These are phyloP conservation scores for Homarus americanus DNA, from an alignment of 1,140 invertebrate species.

Conservation along the genomic window DNA sequence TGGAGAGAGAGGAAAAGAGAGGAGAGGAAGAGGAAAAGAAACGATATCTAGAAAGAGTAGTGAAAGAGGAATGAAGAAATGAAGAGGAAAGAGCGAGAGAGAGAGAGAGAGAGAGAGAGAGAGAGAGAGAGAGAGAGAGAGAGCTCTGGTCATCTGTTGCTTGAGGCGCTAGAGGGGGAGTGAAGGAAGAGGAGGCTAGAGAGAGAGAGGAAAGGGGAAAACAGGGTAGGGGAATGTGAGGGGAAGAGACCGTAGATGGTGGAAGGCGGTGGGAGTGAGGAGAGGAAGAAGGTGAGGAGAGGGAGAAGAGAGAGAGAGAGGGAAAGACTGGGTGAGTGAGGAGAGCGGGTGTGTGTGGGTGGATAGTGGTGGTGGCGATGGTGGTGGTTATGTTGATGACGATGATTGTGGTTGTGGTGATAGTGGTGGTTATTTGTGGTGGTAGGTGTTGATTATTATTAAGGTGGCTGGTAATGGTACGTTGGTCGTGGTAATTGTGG, in stretches of 20 bases:
- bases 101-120: not conserved
- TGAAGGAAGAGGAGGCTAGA: not conserved
- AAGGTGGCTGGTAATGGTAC: not conserved
- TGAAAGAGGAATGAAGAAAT: no score
- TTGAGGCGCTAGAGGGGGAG: not conserved
- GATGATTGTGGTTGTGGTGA: not conserved
- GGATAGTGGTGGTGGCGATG: not conserved
- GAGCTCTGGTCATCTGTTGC: not conserved
- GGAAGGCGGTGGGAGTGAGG: no score
- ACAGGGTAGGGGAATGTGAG: slow-evolving; percentile 2
- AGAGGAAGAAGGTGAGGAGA: not conserved
- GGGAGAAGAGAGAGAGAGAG: not conserved
- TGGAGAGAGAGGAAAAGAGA: no score
- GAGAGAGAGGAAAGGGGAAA: no score
- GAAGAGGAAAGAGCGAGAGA: not conserved
- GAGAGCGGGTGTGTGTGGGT: not conserved
- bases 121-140: slow-evolving; percentile 21
- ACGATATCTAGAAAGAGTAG: no score
- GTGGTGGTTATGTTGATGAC: not conserved
- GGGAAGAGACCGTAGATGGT: not conserved
- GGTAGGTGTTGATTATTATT: not conserved
- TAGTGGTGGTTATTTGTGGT: not conserved
- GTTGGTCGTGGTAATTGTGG: not conserved
- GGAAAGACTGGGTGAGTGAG: not conserved
- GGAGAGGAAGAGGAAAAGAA: no score